Evolutionary conservation across 2,888 invertebrate genomes (phyloP), one percentile per base, ranked within the genome.

Genomic region (Hedychridium roseum): DNA sequence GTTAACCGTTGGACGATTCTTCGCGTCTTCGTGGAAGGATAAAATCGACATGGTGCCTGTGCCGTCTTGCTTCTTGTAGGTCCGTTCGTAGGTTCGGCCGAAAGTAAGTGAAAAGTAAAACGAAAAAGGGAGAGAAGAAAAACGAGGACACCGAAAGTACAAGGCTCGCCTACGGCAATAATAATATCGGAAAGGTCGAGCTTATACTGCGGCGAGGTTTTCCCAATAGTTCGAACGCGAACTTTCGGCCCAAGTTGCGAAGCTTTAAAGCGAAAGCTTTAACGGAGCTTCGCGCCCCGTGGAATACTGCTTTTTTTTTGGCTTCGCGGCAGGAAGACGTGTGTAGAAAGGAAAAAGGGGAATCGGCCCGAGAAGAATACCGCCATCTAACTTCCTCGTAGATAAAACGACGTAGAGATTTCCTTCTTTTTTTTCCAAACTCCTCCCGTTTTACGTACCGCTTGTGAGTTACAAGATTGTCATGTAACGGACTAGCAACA

Each of bases 251-350:
- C 49, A 68, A 70, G 70, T 70, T 70, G 65, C 58, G 53, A 66
- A 70, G 70, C 71, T 72, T 68, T 69, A 71, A 65, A 70, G 66
- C 68, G 66, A 68, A 66, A 67, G 68, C 73, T 72, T 69, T 64
- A 72, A 68, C 66, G 68, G 69, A 57, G 56, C 59, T 72, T 71
- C 68, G 67, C 66, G 62, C 65, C 60, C 58, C 44, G 38, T 43
- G 48, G 9, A 40, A 45, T 40, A 40, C 43, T 44, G 27, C 23
- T 42, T 49, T 32, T 30, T 7, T 36, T 14, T 21, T 23, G 14
- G 9, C 23, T n/a, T 27, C 32, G 11, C 16, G 11, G 9, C 3
- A 20, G 7, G 36, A 36, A 20, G 21, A 15, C 32, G n/a, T 20
- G 23, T 11, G 23, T 37, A 30, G 44, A 31, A 18, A 2, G 16